Percentiles rank a stretch among this genome's conserved stretches.
phyloP scores from a whole-genome alignment of 2,888 invertebrate species.

The Acheta domesticus region DNA sequence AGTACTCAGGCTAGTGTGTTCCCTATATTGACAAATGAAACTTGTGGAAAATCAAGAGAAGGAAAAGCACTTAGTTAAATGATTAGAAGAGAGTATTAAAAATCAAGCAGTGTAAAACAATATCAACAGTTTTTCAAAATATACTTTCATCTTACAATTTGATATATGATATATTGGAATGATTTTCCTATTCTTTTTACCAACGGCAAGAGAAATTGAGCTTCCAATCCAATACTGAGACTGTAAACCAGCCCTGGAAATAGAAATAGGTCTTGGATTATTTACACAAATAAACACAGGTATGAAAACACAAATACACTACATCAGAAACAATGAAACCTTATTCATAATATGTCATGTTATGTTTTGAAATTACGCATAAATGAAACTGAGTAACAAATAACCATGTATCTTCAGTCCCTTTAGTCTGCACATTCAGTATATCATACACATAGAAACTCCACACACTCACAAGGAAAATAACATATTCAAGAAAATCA shows the following conservation, averaged over 20 bases:
- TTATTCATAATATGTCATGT: conserved; percentile 21
- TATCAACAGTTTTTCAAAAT: background rate
- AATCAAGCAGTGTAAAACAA: background rate
- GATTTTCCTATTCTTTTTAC: conserved; percentile 18
- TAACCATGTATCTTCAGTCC: background rate
- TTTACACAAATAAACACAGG: conserved; percentile 33
- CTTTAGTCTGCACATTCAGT: conserved; percentile 4
- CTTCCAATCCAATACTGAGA: conserved; percentile 32
- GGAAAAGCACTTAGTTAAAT: too few relatives aligned
- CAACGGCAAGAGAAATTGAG: conserved; percentile 30
- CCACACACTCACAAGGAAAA: background rate
- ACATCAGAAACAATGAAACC: background rate
- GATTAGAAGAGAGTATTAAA: background rate
- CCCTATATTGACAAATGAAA: too few relatives aligned
- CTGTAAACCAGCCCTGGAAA: conserved; percentile 44
- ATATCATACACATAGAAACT: background rate
- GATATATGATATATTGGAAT: background rate
- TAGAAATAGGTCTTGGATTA: conserved; percentile 41
- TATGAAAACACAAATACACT: conserved; percentile 23
- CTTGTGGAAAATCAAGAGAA: too few relatives aligned
- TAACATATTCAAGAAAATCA: background rate
- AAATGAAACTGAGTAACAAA: background rate
- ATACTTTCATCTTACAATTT: conserved; percentile 8
- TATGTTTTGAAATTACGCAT: background rate
- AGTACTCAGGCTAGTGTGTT: too few relatives aligned